Conservation (phyloP, 2,113 vertebrate species). For the Maylandia zebra region DNA sequence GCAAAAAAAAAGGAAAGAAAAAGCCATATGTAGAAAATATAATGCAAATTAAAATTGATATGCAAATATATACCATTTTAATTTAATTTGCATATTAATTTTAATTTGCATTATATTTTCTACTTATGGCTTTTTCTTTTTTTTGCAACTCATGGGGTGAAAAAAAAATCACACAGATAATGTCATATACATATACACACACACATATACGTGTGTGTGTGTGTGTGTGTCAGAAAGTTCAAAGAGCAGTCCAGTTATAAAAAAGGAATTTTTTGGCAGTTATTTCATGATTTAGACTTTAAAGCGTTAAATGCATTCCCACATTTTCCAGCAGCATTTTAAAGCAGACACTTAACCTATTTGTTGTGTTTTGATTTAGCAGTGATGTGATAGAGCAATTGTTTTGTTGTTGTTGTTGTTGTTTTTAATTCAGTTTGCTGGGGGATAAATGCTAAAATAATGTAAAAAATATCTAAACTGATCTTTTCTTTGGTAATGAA, state of each 20-base stretch:
- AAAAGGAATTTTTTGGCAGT: background rate
- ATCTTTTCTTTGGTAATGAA: background rate
- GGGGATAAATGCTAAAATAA: background rate
- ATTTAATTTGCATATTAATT: background rate
- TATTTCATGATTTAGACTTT: background rate
- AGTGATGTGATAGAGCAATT: background rate
- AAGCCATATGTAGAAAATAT: background rate
- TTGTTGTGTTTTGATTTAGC: background rate
- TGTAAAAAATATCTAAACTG: background rate
- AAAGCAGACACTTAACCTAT: background rate
- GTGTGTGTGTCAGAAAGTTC: background rate
- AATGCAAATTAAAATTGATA: background rate
- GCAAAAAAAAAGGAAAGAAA: background rate
- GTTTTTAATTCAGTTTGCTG: background rate
- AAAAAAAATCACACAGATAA: background rate
- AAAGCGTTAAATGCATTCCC: background rate
- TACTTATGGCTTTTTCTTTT: background rate
- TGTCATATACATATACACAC: accelerated
- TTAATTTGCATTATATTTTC: background rate
- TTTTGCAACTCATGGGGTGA: background rate
- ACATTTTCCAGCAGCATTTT: background rate
- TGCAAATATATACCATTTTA: background rate
- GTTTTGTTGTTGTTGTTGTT: background rate
- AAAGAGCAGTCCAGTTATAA: background rate
- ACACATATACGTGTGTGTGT: background rate